Conservation (phyloP, 2,888 invertebrate species). For the Timema podura region DNA sequence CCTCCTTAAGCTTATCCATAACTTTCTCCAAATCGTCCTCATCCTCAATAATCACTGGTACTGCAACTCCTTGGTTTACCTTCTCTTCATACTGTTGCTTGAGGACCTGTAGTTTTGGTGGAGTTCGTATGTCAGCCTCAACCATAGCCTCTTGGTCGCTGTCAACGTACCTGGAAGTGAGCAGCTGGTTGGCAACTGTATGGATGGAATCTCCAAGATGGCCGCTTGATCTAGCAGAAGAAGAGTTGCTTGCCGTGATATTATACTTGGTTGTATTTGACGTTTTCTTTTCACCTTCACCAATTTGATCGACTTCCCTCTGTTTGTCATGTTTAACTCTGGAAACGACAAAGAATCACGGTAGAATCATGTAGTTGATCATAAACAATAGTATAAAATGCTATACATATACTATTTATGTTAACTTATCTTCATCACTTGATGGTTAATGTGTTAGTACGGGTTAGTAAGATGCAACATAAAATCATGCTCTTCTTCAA, state of each 20-base stretch:
- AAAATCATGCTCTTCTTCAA: no score
- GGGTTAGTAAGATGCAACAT: no score
- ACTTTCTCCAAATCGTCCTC: constrained; percentile 28
- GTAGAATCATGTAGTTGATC: no score
- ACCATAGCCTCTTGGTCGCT: constrained; percentile 40
- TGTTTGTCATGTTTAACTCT: constrained; percentile 41
- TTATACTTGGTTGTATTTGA: background rate
- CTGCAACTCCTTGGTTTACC: constrained; percentile 54
- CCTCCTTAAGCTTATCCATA: constrained; percentile 11
- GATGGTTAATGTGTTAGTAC: no score
- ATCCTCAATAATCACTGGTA: constrained; percentile 61
- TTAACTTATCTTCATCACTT: no score
- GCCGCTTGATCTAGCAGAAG: constrained; percentile 31
- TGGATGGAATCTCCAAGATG: constrained; percentile 55
- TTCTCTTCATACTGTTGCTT: constrained; percentile 47
- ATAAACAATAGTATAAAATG: no score
- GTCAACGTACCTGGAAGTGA: constrained; percentile 44
- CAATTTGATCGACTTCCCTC: constrained; percentile 15
- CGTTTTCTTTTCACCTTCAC: constrained; percentile 8
- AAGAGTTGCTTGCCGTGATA: constrained; percentile 17
- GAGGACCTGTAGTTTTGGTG: constrained; percentile 49
- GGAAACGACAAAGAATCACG: constrained; percentile 21
- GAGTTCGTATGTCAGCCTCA: constrained; percentile 57
- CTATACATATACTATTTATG: no score
- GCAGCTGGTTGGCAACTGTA: constrained; percentile 54